phyloP scores from a whole-genome alignment of 2,888 invertebrate genomes.

The Matsumyia berberina region DNA sequence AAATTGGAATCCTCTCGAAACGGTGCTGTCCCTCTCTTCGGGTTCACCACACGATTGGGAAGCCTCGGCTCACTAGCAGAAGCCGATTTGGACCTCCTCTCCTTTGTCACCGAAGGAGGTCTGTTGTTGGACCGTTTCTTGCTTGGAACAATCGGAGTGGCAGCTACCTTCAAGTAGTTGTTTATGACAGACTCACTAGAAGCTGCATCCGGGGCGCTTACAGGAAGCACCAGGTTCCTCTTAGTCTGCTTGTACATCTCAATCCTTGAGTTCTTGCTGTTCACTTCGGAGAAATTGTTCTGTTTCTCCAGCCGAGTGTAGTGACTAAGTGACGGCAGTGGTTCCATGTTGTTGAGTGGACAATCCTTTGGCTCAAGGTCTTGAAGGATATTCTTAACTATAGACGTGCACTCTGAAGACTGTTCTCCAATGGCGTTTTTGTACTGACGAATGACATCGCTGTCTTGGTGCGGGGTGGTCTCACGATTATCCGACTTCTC shows the following conservation, averaged over 20 bases:
- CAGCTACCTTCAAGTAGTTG: constrained; percentile 82
- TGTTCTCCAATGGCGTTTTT: constrained; percentile 80
- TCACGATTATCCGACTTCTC: constrained; percentile 49
- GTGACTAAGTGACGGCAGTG: constrained; percentile 80
- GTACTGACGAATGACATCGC: constrained; percentile 82
- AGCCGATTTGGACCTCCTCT: constrained; percentile 72
- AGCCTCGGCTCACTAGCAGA: constrained; percentile 36
- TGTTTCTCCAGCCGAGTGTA: constrained; percentile 80
- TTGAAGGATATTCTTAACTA: constrained; percentile 78
- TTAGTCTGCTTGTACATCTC: constrained; percentile 69
- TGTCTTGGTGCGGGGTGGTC: constrained; percentile 4
- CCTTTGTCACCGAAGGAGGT: constrained; percentile 56
- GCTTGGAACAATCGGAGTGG: constrained; percentile 78
- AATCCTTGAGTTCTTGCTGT: constrained; percentile 73
- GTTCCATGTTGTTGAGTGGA: constrained; percentile 79
- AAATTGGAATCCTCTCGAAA: constrained; percentile 82
- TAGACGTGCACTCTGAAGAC: constrained; percentile 78
- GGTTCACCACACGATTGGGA: constrained; percentile 40
- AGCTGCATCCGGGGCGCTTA: constrained; percentile 21
- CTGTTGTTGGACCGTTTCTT: constrained; percentile 81
- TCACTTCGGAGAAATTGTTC: constrained; percentile 81
- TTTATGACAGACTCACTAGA: constrained; percentile 82
- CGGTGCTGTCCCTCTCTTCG: constrained; percentile 77
- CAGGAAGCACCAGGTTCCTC: constrained; percentile 71
- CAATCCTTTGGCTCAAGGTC: constrained; percentile 73